A percentile compares a stretch with the other conserved stretches of the same genome.
Evolutionary conservation across 2,888 invertebrate genomes (phyloP).

Genomic region (Phorcus lineatus): DNA sequence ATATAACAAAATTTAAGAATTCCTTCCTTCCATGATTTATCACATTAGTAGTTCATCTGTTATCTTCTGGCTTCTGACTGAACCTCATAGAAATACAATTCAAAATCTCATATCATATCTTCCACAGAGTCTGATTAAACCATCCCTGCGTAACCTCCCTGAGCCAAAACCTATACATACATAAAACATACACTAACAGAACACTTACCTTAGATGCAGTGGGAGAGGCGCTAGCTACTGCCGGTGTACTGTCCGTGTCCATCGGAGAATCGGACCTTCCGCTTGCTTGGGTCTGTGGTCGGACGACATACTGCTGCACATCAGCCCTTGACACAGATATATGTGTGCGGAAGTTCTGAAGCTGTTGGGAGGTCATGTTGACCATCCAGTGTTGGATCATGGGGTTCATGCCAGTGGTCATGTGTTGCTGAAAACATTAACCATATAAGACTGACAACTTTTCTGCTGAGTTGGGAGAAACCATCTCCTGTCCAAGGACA

Average conservation of each 20-base stretch:
- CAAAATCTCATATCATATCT: no score
- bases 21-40: no score
- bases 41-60: no score
- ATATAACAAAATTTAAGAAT: no score
- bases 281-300: slow-evolving; percentile 34
- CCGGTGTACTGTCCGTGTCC: slow-evolving; percentile 45
- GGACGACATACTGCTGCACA: slow-evolving; percentile 58
- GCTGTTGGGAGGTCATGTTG: slow-evolving; percentile 60
- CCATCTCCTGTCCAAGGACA: no score
- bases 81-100: no score
- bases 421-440: slow-evolving; percentile 61
- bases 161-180: no score
- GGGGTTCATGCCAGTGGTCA: slow-evolving; percentile 74
- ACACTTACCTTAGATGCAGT: not conserved
- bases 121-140: no score
- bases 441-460: not conserved
- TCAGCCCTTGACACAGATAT: slow-evolving; percentile 57
- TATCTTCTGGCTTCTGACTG: no score
- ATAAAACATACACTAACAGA: no score
- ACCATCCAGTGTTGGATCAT: slow-evolving; percentile 75
- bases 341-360: slow-evolving; percentile 56
- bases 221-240: not conserved
- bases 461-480: no score
- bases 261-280: slow-evolving; percentile 39
- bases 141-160: no score